Conservation (phyloP, 2,797 vertebrate genomes). For the Hyperoplus immaculatus region DNA sequence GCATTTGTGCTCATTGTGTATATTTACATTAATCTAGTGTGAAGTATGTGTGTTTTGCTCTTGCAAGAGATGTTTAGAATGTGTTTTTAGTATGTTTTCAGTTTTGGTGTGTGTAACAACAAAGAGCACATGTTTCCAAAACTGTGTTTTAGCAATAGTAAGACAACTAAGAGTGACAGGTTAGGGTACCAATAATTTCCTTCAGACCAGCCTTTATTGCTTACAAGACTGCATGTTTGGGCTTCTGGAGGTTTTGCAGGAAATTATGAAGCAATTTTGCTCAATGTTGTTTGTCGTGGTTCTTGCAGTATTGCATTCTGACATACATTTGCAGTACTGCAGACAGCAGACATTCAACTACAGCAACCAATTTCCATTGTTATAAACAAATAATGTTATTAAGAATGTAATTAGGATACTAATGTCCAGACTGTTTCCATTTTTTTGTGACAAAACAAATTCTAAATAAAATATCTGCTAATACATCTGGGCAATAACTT, state of each 20-base stretch:
- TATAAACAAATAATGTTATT: not conserved
- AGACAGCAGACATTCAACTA: conserved; percentile 24
- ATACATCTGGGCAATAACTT: conserved; percentile 24
- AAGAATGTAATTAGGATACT: conserved; percentile 11
- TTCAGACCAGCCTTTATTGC: not conserved
- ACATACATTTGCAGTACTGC: not conserved
- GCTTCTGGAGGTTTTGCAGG: not conserved
- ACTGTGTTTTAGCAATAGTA: not conserved
- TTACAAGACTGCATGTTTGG: not conserved
- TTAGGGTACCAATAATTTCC: not conserved
- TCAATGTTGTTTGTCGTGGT: conserved; percentile 13
- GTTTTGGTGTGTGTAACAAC: too few species aligned
- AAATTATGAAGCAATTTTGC: conserved; percentile 20
- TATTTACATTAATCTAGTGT: too few species aligned
- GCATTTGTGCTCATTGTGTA: too few species aligned
- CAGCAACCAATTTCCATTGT: conserved; percentile 2
- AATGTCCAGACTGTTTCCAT: conserved; percentile 12
- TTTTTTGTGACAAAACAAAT: conserved; percentile 9
- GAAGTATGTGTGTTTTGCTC: too few species aligned
- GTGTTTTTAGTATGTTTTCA: too few species aligned
- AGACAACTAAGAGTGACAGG: conserved; percentile 8
- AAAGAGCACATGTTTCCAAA: too few species aligned
- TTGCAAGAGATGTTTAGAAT: too few species aligned
- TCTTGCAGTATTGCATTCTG: not conserved
- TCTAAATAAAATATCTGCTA: conserved; percentile 14